phyloP scores from a whole-genome alignment of 2,888 invertebrate genomes.

The Coleophora deauratella region DNA sequence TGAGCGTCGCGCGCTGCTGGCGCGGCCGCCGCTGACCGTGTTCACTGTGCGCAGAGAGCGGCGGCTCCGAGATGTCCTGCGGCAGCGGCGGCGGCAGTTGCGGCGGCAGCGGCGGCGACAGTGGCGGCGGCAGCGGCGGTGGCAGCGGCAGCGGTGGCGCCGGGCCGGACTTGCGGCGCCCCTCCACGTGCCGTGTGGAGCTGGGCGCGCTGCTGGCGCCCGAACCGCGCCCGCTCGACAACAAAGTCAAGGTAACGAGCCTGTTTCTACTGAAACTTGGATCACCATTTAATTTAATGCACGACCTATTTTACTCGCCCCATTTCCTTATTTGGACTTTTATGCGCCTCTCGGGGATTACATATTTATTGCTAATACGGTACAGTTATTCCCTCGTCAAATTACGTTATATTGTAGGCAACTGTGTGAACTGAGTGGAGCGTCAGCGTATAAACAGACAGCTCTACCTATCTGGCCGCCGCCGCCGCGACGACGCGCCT shows the following conservation, averaged over 20 bases:
- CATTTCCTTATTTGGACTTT: too few relatives aligned
- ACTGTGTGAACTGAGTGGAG: too few relatives aligned
- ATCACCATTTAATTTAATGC: too few relatives aligned
- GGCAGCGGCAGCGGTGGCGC: slow-evolving; percentile 22
- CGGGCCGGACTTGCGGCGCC: slow-evolving; percentile 37
- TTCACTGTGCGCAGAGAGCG: slow-evolving; percentile 49
- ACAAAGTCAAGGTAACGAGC: slow-evolving; percentile 81
- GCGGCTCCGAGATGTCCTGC: slow-evolving; percentile 57
- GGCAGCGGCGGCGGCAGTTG: slow-evolving; percentile 45
- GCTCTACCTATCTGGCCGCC: neutral
- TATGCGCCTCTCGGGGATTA: too few relatives aligned
- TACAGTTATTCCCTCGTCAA: too few relatives aligned
- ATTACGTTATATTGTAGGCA: too few relatives aligned
- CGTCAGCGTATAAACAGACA: too few relatives aligned
- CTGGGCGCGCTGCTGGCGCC: slow-evolving; percentile 77
- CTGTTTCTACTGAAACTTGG: too few relatives aligned
- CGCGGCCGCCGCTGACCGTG: slow-evolving; percentile 18
- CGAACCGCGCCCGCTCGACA: slow-evolving; percentile 79
- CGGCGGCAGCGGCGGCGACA: slow-evolving; percentile 34
- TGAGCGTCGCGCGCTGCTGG: neutral
- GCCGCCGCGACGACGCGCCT: neutral
- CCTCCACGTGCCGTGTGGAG: slow-evolving; percentile 73
- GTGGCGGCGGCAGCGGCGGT: slow-evolving; percentile 29
- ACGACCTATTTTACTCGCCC: too few relatives aligned
- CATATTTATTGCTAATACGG: too few relatives aligned